These are phyloP conservation scores for Steinernema feltiae DNA, from an alignment of 1,140 invertebrate genomes.

Conservation along the genomic window DNA sequence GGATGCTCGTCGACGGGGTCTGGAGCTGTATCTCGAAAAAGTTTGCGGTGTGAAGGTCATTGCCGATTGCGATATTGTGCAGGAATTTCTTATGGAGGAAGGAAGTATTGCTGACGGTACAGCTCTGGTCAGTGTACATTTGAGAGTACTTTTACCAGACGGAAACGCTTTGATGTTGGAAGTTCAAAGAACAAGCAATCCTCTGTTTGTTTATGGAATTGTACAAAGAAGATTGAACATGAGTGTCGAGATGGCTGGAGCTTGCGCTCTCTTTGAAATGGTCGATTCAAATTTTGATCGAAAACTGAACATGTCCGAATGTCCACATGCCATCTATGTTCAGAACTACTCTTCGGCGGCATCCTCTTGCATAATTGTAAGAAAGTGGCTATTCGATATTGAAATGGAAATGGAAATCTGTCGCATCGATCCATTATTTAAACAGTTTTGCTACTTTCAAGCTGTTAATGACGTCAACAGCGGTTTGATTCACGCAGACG, in stretches of 20 bases:
- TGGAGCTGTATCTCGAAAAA: conserved; percentile 96
- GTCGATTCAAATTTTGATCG: conserved; percentile 93
- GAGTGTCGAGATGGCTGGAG: conserved; percentile 73
- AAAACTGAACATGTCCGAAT: conserved; percentile 84
- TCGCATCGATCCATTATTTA: conserved; percentile 37
- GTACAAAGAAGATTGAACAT: conserved; percentile 70
- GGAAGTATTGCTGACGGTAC: conserved; percentile 33
- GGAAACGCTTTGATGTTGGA: conserved; percentile 81
- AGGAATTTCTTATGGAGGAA: conserved; percentile 61
- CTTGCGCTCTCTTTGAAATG: conserved; percentile 96
- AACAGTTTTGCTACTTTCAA: conserved; percentile 50
- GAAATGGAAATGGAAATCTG: conserved; percentile 53
- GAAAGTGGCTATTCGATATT: conserved; percentile 86
- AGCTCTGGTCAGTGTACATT: conserved; percentile 70
- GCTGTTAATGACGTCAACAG: conserved; percentile 50
- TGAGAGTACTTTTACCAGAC: conserved; percentile 78
- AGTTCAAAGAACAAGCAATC: conserved; percentile 80
- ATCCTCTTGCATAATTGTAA: conserved; percentile 82
- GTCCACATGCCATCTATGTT: conserved; percentile 93
- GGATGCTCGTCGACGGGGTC: conserved; percentile 79
- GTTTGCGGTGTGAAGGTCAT: conserved; percentile 95
- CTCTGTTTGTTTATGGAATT: conserved; percentile 78
- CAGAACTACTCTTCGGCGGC: conserved; percentile 98
- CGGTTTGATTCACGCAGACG: conserved; percentile 37
- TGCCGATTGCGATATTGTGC: conserved; percentile 90